phyloP scores from a whole-genome alignment of 1,140 invertebrate genomes.

The Teleogryllus occipitalis region DNA sequence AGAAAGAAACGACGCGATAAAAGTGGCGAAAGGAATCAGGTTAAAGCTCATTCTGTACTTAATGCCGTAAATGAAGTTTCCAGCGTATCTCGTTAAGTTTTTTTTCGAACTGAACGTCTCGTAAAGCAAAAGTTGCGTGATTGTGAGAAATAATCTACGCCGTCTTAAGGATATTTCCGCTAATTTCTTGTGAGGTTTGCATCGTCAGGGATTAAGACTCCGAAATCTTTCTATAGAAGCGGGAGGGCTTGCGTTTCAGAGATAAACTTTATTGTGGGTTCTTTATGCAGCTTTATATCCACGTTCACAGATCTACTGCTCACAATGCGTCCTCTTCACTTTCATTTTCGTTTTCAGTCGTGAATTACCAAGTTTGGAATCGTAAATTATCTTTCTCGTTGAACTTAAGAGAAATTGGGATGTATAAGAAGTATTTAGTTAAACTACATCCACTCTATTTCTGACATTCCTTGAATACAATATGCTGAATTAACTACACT shows the following conservation, averaged over 20 bases:
- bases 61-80: not conserved
- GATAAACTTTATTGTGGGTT: not conserved
- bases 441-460: no score
- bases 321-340: not conserved
- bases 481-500: no score
- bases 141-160: not conserved
- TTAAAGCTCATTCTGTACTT: not conserved
- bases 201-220: not conserved
- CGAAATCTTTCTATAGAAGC: not conserved
- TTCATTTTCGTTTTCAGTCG: not conserved
- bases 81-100: not conserved
- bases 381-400: no score
- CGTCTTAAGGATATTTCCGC: not conserved
- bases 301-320: not conserved
- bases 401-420: no score
- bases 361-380: not conserved
- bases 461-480: no score
- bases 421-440: no score
- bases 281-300: not conserved
- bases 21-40: not conserved
- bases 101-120: not conserved
- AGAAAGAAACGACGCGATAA: not conserved
- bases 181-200: not conserved
- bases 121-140: not conserved
- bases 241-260: not conserved